phyloP scores from a whole-genome alignment of 2,888 invertebrate species.

The Nineta flava region DNA sequence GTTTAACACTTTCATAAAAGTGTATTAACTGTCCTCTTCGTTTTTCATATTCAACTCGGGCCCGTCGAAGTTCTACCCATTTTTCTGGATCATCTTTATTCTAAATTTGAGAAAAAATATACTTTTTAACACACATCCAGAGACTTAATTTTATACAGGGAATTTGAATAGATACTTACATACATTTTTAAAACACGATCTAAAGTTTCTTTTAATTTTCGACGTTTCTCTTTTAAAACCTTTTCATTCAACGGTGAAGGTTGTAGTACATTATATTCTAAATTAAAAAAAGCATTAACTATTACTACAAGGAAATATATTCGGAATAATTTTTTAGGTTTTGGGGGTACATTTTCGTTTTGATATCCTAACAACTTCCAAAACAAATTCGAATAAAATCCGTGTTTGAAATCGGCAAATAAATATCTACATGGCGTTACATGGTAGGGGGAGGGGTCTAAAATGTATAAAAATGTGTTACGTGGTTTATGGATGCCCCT shows the following conservation, averaged over 20 bases:
- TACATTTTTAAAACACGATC: conserved; percentile 88
- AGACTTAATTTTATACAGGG: neutral
- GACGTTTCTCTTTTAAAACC: conserved; percentile 89
- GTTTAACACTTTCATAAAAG: conserved; percentile 88
- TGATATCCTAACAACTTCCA: too few relatives aligned
- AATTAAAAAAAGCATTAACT: conserved; percentile 4
- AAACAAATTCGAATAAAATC: too few relatives aligned
- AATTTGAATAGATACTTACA: conserved; percentile 46
- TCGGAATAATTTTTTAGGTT: too few relatives aligned
- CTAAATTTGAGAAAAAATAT: conserved; percentile 30
- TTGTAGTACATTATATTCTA: conserved; percentile 88
- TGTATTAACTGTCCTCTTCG: conserved; percentile 72
- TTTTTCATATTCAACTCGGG: conserved; percentile 86
- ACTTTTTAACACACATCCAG: neutral
- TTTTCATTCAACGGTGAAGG: conserved; percentile 93
- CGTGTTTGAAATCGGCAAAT: too few relatives aligned
- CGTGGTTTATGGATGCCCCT: too few relatives aligned
- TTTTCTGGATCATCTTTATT: conserved; percentile 93
- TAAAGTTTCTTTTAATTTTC: conserved; percentile 88
- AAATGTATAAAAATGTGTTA: too few relatives aligned
- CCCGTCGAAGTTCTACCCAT: conserved; percentile 78
- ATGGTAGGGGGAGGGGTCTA: too few relatives aligned
- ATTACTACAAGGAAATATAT: too few relatives aligned
- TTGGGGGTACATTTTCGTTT: too few relatives aligned
- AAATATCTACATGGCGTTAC: too few relatives aligned